Evolutionary conservation across 2,113 vertebrate genomes (phyloP).

Genomic region (Abramis brama): DNA sequence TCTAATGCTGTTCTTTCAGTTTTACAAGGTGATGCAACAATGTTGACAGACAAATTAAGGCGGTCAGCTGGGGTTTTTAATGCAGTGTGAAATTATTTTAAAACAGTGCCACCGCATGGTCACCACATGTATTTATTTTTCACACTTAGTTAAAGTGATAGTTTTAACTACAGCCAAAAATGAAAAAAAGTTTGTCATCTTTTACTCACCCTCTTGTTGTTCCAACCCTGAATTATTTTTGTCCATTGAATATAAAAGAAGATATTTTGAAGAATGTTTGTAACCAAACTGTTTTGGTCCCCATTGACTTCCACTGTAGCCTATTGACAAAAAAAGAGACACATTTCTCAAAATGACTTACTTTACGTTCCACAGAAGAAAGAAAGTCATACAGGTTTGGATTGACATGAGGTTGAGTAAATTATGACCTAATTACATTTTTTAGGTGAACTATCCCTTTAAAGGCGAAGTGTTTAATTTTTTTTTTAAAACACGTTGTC

Average conservation of each 20-base stretch:
- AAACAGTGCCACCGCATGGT: conserved; percentile 29
- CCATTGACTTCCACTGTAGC: background rate
- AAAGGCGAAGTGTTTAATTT: background rate
- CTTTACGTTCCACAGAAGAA: background rate
- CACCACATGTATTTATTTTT: background rate
- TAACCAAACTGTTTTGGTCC: background rate
- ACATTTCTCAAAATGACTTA: background rate
- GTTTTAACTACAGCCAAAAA: background rate
- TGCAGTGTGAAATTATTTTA: background rate
- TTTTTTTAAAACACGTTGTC: too few species aligned
- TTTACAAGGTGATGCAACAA: conserved; percentile 16
- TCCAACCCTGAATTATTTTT: background rate
- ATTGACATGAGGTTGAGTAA: too few species aligned
- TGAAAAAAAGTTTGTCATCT: too few species aligned
- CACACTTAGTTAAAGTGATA: background rate
- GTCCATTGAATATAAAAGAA: background rate
- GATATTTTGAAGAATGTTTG: background rate
- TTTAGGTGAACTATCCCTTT: too few species aligned
- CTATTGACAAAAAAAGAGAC: too few species aligned
- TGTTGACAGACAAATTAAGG: background rate
- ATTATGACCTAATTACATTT: too few species aligned
- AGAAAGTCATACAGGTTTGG: background rate
- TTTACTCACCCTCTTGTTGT: background rate
- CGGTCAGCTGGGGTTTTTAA: background rate
- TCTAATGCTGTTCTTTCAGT: background rate